Evolutionary conservation across 2,888 invertebrate species (phyloP).

Genomic region (Andrena dorsata): DNA sequence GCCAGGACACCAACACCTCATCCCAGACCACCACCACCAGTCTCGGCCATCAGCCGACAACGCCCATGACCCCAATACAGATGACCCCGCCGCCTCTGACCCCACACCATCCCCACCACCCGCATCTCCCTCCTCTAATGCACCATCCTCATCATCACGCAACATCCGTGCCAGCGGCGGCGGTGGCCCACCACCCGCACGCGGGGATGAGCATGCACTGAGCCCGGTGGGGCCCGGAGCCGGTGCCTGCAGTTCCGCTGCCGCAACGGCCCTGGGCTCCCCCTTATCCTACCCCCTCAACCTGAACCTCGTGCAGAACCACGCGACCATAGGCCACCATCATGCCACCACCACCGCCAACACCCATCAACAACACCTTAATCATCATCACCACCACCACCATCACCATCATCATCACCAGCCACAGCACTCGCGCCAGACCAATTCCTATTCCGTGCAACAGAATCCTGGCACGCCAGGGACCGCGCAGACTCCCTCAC

Average conservation of each 20-base stretch:
- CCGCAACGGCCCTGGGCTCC: conserved; percentile 84
- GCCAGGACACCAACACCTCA: conserved; percentile 80
- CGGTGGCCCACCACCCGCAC: conserved; percentile 83
- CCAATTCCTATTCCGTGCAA: conserved; percentile 79
- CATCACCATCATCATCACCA: conserved; percentile 77
- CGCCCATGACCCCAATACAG: conserved; percentile 86
- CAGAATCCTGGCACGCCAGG: conserved; percentile 82
- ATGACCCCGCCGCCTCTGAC: conserved; percentile 86
- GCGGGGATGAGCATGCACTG: conserved; percentile 89
- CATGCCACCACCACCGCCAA: conserved; percentile 72
- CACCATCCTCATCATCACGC: conserved; percentile 85
- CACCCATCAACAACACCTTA: conserved; percentile 73
- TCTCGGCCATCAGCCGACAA: conserved; percentile 85
- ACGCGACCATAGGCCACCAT: conserved; percentile 72
- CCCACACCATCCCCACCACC: conserved; percentile 87
- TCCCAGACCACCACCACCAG: conserved; percentile 79
- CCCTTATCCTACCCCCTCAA: conserved; percentile 84
- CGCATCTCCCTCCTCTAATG: conserved; percentile 89
- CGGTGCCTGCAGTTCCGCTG: conserved; percentile 82
- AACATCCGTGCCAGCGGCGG: conserved; percentile 82
- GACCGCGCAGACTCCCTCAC: conserved; percentile 83
- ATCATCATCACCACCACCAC: conserved; percentile 75
- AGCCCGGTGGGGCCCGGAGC: conserved; percentile 91
- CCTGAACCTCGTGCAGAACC: conserved; percentile 82
- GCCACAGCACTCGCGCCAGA: conserved; percentile 77